These are phyloP conservation scores for Mastomys coucha DNA, from an alignment of 2,113 vertebrate genomes.

Conservation along the genomic window DNA sequence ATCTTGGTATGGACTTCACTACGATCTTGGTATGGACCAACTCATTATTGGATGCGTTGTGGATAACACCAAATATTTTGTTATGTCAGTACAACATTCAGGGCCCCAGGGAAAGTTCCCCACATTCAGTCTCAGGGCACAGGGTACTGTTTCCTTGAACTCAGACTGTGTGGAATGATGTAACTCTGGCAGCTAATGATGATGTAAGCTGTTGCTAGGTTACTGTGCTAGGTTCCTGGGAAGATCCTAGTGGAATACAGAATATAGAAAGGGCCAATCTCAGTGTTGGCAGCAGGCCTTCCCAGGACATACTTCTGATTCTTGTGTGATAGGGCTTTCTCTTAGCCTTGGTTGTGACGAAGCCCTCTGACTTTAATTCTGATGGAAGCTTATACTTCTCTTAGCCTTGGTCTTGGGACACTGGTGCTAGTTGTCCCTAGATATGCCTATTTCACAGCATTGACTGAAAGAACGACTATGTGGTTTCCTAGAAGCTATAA, in stretches of 20 bases:
- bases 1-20: too few species aligned
- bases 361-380: too few species aligned
- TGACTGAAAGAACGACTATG: background rate
- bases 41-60: background rate
- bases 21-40: background rate
- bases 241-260: too few species aligned
- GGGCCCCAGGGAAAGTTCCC: too few species aligned
- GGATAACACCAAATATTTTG: background rate
- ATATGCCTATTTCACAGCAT: accelerated
- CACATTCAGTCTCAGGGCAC: too few species aligned
- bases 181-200: too few species aligned
- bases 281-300: background rate
- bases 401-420: background rate
- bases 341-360: too few species aligned
- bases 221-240: too few species aligned
- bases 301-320: too few species aligned
- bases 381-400: too few species aligned
- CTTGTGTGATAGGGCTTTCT: background rate
- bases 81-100: background rate
- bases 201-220: too few species aligned
- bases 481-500: background rate
- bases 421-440: accelerated
- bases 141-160: background rate
- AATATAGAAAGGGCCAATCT: background rate
- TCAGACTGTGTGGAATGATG: background rate